A percentile compares a stretch with the other conserved stretches of the same genome.
These are phyloP conservation scores for Morbakka virulenta DNA, from an alignment of 30 jellyfish, hydroid and myxozoan species.

Conservation along the genomic window DNA sequence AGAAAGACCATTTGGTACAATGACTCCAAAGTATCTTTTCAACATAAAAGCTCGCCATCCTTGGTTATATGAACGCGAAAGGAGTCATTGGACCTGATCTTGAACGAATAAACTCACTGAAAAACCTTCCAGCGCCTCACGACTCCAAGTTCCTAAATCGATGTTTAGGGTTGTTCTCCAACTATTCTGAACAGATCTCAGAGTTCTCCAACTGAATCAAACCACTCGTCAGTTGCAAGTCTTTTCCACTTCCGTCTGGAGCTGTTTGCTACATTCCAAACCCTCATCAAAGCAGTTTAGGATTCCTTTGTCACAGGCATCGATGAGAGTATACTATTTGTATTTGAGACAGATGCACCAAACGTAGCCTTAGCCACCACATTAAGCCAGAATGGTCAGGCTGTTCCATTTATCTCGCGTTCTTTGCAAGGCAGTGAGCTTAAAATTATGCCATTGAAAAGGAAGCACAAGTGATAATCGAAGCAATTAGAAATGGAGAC, in stretches of 20 bases:
- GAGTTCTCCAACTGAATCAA: conserved; percentile 37
- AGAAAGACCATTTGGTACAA: conserved; percentile 8
- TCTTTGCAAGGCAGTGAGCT: conserved; percentile 48
- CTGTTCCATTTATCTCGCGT: conserved; percentile 73
- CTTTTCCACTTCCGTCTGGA: conserved; percentile 15
- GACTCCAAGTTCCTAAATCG: conserved; percentile 8
- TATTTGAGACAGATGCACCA: conserved; percentile 80
- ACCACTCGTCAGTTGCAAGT: conserved; percentile 6
- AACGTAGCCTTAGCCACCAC: conserved; percentile 75
- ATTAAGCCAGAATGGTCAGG: conserved; percentile 69
- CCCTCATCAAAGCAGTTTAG: neutral
- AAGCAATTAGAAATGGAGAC: conserved; percentile 67
- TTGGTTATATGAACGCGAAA: conserved; percentile 12
- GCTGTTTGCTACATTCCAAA: conserved; percentile 12
- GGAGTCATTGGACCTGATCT: conserved; percentile 37
- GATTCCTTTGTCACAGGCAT: conserved; percentile 13
- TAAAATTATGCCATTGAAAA: conserved; percentile 57
- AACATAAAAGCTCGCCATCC: neutral
- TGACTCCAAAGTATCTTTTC: conserved; percentile 3
- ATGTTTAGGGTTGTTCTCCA: conserved; percentile 36
- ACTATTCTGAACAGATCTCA: conserved; percentile 28
- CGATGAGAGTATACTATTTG: conserved; percentile 58
- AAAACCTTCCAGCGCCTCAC: conserved; percentile 31
- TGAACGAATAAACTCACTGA: conserved; percentile 46
- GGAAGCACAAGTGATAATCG: conserved; percentile 70